phyloP scores from a whole-genome alignment of 92 coral and sea anemone species.

The Parazoanthus atlanticus region DNA sequence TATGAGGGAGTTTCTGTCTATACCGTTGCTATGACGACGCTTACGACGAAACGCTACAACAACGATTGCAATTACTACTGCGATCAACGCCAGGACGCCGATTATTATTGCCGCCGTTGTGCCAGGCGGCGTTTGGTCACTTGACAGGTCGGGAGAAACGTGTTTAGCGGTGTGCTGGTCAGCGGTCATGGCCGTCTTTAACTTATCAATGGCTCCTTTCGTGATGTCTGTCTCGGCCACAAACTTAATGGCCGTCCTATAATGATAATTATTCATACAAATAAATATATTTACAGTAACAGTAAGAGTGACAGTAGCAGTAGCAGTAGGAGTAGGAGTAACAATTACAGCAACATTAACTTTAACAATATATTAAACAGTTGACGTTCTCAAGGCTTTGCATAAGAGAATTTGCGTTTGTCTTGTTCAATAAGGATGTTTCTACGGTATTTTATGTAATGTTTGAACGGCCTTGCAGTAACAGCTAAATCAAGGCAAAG shows the following conservation, averaged over 20 bases:
- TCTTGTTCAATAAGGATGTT: no score
- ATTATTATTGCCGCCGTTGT: constrained; percentile 72
- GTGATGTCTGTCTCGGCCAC: constrained; percentile 29
- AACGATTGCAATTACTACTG: constrained; percentile 52
- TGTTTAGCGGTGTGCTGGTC: constrained; percentile 9
- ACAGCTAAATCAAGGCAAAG: no score
- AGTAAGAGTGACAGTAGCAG: no score
- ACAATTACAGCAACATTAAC: no score
- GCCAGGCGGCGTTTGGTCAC: constrained; percentile 60
- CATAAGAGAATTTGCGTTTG: no score
- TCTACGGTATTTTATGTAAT: no score
- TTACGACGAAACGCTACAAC: constrained; percentile 66
- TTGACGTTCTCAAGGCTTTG: no score
- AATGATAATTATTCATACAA: background rate
- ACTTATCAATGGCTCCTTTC: constrained; percentile 32
- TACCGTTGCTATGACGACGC: constrained; percentile 5
- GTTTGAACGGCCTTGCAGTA: no score
- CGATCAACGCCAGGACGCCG: constrained; percentile 68
- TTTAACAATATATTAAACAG: no score
- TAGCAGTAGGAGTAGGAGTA: no score
- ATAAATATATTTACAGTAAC: background rate
- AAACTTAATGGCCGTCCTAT: constrained; percentile 25
- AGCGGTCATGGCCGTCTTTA: background rate
- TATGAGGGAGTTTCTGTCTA: constrained; percentile 6
- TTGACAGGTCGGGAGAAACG: constrained; percentile 37